A percentile compares a stretch with the other conserved stretches of the same genome.
These are phyloP conservation scores for Hiodon tergisus DNA, from an alignment of 2,113 vertebrate species.

Conservation along the genomic window DNA sequence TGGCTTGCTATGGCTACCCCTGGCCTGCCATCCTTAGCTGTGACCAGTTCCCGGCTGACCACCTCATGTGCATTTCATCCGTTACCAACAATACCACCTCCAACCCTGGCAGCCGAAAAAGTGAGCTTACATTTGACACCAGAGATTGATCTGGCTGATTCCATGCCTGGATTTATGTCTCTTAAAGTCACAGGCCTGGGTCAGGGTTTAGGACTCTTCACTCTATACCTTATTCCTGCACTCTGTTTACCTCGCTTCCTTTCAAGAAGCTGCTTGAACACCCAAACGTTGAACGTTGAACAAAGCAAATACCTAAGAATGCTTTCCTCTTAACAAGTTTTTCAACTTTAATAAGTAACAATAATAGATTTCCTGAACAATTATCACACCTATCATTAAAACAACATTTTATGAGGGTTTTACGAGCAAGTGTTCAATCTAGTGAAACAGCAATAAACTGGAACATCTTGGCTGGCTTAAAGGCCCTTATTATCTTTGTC, in stretches of 20 bases:
- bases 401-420: background rate
- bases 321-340: too few relatives aligned
- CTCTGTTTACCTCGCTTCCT: too few relatives aligned
- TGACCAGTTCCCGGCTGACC: conserved; percentile 68
- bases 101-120: conserved; percentile 42
- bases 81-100: conserved; percentile 48
- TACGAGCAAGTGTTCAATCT: background rate
- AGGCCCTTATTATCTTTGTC: too few relatives aligned
- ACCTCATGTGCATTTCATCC: conserved; percentile 71
- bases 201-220: too few relatives aligned
- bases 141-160: background rate
- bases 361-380: background rate
- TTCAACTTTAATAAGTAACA: too few relatives aligned
- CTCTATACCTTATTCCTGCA: too few relatives aligned
- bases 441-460: background rate
- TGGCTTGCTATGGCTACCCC: conserved; percentile 73
- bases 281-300: too few relatives aligned
- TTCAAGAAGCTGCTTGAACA: too few relatives aligned
- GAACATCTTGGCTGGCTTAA: background rate
- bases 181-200: too few relatives aligned
- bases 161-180: too few relatives aligned
- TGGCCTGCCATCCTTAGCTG: conserved; percentile 75
- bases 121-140: conserved; percentile 45
- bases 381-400: background rate
- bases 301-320: too few relatives aligned